Percentiles rank a stretch among this genome's conserved stretches.
These are phyloP conservation scores for Onychomys arenicola DNA, from an alignment of 2,797 vertebrate genomes.

Conservation along the genomic window DNA sequence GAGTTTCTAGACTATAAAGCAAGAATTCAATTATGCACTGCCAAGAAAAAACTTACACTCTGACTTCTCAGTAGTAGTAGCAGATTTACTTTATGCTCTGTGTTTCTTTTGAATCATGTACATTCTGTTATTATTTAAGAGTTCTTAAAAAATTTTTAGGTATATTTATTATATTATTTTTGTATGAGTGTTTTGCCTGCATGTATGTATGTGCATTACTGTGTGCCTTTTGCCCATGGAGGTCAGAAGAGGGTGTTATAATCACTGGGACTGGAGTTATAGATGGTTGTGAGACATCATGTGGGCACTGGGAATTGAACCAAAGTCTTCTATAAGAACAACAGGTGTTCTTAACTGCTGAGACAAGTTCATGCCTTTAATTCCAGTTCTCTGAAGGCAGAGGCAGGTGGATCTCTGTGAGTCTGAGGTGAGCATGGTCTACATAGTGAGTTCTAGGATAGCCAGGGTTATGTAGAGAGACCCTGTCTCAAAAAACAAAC, in stretches of 20 bases:
- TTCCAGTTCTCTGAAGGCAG: background rate
- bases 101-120: background rate
- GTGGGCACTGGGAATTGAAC: background rate
- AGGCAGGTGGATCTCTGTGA: background rate
- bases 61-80: background rate
- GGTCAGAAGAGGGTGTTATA: background rate
- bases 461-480: background rate
- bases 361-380: background rate
- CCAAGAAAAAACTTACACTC: background rate
- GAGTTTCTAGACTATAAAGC: slow-evolving; percentile 21
- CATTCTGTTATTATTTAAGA: background rate
- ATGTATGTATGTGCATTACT: background rate
- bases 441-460: background rate
- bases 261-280: background rate
- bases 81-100: background rate
- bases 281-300: background rate
- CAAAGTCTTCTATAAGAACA: background rate
- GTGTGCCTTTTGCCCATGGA: background rate
- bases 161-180: background rate
- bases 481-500: background rate
- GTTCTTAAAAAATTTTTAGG: background rate
- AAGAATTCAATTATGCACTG: slow-evolving; percentile 18
- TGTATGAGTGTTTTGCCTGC: background rate
- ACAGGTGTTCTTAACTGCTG: background rate
- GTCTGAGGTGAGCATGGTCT: background rate